phyloP scores from a whole-genome alignment of 2,888 invertebrate genomes.

The Idaea aversata region DNA sequence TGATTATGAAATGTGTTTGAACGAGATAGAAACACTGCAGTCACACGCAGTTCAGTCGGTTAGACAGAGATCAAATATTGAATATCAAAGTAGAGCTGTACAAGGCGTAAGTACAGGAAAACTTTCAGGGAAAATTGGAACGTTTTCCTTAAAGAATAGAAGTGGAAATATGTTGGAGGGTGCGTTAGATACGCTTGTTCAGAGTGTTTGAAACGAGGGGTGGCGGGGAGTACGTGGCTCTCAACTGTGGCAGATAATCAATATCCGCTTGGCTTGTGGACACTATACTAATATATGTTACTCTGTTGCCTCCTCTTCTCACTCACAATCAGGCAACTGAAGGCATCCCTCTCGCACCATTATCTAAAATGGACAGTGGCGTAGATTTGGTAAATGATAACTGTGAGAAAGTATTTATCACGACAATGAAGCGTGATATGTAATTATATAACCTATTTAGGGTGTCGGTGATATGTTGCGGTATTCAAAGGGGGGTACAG shows the following conservation, averaged over 20 bases:
- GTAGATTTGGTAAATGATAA: slow-evolving; percentile 81
- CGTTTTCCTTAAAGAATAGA: slow-evolving; percentile 43
- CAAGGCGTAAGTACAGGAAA: slow-evolving; percentile 49
- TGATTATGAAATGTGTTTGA: slow-evolving; percentile 76
- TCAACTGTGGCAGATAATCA: slow-evolving; percentile 82
- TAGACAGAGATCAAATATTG: slow-evolving; percentile 81
- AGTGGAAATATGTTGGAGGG: slow-evolving; percentile 45
- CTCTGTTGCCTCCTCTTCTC: slow-evolving; percentile 64
- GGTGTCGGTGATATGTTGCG: slow-evolving; percentile 57
- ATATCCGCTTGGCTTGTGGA: slow-evolving; percentile 82
- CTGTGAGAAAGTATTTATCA: slow-evolving; percentile 81
- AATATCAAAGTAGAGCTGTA: slow-evolving; percentile 54
- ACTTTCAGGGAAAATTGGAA: slow-evolving; percentile 47
- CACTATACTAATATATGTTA: slow-evolving; percentile 80
- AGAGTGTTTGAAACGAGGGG: slow-evolving; percentile 40
- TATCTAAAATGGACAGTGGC: slow-evolving; percentile 80
- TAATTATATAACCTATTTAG: slow-evolving; percentile 77
- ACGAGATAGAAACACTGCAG: slow-evolving; percentile 71
- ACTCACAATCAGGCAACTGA: slow-evolving; percentile 33
- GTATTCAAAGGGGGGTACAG: slow-evolving; percentile 31
- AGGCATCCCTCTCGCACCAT: slow-evolving; percentile 65
- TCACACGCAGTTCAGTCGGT: slow-evolving; percentile 69
- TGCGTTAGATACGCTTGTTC: slow-evolving; percentile 50
- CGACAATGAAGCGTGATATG: slow-evolving; percentile 78
- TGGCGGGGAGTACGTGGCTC: slow-evolving; percentile 71